These are phyloP conservation scores for Dyspetes luteomarginatus DNA, from an alignment of 2,888 invertebrate species.

Conservation along the genomic window DNA sequence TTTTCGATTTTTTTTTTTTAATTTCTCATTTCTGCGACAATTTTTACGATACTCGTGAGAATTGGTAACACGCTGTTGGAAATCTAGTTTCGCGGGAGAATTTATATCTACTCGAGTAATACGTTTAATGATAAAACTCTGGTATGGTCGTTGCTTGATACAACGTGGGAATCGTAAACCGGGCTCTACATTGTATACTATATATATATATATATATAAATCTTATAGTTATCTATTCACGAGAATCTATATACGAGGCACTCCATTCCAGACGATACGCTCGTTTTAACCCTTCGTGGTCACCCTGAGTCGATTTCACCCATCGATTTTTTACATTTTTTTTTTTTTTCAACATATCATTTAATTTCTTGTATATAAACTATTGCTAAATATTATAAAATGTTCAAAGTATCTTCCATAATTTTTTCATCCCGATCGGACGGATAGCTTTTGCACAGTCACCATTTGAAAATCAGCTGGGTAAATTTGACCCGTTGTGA, in stretches of 20 bases:
- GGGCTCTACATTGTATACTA: not conserved
- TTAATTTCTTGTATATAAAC: no score
- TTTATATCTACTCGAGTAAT: not conserved
- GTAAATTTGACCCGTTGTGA: no score
- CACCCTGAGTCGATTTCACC: no score
- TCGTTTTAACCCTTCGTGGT: no score
- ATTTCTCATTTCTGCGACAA: not conserved
- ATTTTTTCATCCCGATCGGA: no score
- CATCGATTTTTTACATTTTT: no score
- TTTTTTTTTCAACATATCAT: no score
- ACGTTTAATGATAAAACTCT: constrained; percentile 33
- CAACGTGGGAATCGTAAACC: constrained; percentile 43
- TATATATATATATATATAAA: not conserved
- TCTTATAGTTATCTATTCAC: not conserved
- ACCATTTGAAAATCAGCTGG: no score
- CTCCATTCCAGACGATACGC: no score
- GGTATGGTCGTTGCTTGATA: not conserved
- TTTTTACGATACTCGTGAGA: not conserved
- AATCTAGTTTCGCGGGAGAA: constrained; percentile 20
- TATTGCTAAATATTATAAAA: no score
- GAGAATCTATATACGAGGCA: not conserved
- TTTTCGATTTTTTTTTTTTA: not conserved
- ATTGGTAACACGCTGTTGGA: not conserved
- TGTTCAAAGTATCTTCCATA: no score
- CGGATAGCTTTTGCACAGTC: no score